Evolutionary conservation across 1,140 invertebrate species (phyloP).

Genomic region (Brachystomella parvula): DNA sequence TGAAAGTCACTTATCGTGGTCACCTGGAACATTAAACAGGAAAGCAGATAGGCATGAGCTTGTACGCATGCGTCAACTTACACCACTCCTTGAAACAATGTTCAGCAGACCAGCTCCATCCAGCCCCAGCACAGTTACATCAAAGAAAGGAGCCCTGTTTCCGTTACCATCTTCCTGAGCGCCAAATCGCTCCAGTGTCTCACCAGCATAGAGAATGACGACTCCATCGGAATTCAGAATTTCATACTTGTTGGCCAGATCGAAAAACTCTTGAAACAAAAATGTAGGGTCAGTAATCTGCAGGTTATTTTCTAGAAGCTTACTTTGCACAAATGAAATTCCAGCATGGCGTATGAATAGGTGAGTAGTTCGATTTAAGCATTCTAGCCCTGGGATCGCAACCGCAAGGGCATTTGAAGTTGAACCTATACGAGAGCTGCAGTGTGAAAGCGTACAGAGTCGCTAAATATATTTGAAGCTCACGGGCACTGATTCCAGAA

Average conservation of each 20-base stretch:
- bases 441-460: no score
- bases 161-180: background rate
- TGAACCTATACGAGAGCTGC: no score
- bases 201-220: background rate
- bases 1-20: background rate
- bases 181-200: background rate
- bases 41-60: background rate
- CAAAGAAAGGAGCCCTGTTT: background rate
- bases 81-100: background rate
- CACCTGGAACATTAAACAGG: background rate
- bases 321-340: no score
- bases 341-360: no score
- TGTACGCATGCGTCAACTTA: background rate
- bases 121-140: background rate
- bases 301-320: no score
- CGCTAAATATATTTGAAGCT: no score
- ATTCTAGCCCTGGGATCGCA: no score
- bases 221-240: background rate
- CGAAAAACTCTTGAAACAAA: background rate
- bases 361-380: no score
- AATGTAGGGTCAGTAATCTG: no score
- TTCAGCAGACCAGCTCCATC: background rate
- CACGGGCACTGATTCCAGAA: no score
- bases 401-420: no score
- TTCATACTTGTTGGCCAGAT: background rate